These are phyloP conservation scores for Pogonocichla stellata DNA, from an alignment of 2,113 vertebrate species.

Conservation along the genomic window DNA sequence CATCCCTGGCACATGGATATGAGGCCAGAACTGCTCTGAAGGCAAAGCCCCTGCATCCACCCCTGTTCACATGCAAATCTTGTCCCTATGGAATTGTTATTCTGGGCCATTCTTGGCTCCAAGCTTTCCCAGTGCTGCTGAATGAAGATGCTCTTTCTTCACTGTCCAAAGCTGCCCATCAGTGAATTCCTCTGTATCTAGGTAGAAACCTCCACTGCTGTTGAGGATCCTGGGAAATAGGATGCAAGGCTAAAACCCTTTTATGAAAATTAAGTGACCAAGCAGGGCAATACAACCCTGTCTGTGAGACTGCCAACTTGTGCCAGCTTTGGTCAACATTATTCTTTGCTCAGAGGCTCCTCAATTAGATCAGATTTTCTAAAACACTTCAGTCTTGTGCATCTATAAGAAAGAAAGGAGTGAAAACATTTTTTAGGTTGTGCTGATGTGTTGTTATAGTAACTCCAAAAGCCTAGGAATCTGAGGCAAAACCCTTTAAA, in stretches of 20 bases:
- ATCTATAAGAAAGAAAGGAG: not conserved
- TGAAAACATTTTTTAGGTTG: constrained; percentile 14
- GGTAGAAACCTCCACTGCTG: not conserved
- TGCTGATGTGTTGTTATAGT: constrained; percentile 45
- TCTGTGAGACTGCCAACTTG: constrained; percentile 5
- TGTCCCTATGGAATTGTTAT: not conserved
- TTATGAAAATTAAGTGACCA: constrained; percentile 10
- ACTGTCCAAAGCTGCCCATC: not conserved
- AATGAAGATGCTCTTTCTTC: constrained; percentile 23
- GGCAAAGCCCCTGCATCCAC: not conserved
- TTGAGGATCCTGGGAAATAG: constrained; percentile 17
- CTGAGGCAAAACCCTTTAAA: not conserved
- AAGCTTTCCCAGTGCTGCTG: not conserved
- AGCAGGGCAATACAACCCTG: not conserved
- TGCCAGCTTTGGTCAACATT: constrained; percentile 37
- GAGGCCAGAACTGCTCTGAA: not conserved
- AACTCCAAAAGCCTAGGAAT: not conserved
- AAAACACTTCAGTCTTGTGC: not conserved
- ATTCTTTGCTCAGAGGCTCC: not conserved
- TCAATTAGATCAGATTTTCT: constrained; percentile 31
- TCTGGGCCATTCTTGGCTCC: not conserved
- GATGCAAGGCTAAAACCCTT: constrained; percentile 3
- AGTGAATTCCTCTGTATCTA: constrained; percentile 3
- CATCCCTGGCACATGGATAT: not conserved
- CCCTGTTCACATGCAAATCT: constrained; percentile 31